Conservation (phyloP, 1,140 invertebrate species). For the Apis laboriosa region DNA sequence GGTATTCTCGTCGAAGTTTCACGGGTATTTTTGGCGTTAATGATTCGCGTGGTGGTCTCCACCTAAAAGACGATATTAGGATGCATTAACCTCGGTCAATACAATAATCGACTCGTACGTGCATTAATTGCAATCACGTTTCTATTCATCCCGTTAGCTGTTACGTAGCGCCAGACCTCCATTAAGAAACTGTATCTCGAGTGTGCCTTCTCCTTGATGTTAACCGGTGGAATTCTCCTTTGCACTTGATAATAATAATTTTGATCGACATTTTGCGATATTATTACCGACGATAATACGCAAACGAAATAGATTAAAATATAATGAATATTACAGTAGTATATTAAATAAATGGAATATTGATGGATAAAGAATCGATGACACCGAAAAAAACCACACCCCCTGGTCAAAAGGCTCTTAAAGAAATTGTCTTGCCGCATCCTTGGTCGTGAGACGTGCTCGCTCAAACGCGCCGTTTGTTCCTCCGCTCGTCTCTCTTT, state of each 20-base stretch:
- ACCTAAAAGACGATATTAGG: conserved; percentile 60
- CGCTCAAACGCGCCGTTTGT: conserved; percentile 57
- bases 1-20: background rate
- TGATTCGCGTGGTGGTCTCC: conserved; percentile 10
- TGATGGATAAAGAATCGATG: conserved; percentile 51
- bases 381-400: conserved; percentile 55
- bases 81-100: conserved; percentile 60
- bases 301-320: conserved; percentile 37
- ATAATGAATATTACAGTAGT: conserved; percentile 44
- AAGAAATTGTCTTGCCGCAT: conserved; percentile 64
- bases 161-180: conserved; percentile 53
- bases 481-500: conserved; percentile 35
- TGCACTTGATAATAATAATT: conserved; percentile 11
- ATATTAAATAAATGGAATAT: conserved; percentile 39
- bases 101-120: conserved; percentile 65
- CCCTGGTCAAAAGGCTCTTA: conserved; percentile 42
- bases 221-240: background rate
- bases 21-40: background rate
- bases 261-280: background rate
- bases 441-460: conserved; percentile 42
- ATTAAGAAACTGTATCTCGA: conserved; percentile 63
- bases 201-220: conserved; percentile 41
- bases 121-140: conserved; percentile 67
- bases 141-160: conserved; percentile 60
- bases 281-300: too few species aligned